These are phyloP conservation scores for Stenolophus ochropezus DNA, from an alignment of 2,888 invertebrate genomes.

Conservation along the genomic window DNA sequence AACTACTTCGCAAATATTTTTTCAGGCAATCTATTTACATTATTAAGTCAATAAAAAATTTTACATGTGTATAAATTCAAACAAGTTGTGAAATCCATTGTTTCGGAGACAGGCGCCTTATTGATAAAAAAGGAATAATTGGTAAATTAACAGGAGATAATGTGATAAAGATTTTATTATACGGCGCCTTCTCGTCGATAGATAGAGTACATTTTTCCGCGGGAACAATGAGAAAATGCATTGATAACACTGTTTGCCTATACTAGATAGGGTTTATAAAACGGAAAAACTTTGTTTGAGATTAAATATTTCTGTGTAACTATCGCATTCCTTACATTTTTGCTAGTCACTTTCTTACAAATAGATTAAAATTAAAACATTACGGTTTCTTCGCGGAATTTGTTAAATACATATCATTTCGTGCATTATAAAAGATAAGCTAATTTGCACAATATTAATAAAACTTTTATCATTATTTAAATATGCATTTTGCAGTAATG, in stretches of 20 bases:
- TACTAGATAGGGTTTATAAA: not conserved
- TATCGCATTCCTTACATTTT: not conserved
- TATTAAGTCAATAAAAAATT: too few species aligned
- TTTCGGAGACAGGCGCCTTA: not conserved
- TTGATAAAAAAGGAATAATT: not conserved
- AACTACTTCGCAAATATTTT: not conserved
- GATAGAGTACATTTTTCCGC: not conserved
- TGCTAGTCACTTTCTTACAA: not conserved
- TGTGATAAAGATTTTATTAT: not conserved
- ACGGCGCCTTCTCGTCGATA: conserved; percentile 4
- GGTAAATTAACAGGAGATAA: conserved; percentile 33
- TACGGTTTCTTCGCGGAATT: too few species aligned
- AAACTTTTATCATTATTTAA: too few species aligned
- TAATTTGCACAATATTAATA: too few species aligned
- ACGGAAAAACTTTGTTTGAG: not conserved
- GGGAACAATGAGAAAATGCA: not conserved
- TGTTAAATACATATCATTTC: too few species aligned
- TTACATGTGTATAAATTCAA: too few species aligned
- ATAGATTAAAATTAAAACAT: not conserved
- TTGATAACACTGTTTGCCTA: not conserved
- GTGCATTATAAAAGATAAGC: too few species aligned
- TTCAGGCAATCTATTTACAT: too few species aligned
- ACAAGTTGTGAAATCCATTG: not conserved
- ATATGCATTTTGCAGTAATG: too few species aligned
- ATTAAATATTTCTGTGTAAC: not conserved